Percentiles rank a stretch among this genome's conserved stretches.
These are phyloP conservation scores for Lepidurus packardi DNA, from an alignment of 1,140 invertebrate genomes.

Conservation along the genomic window DNA sequence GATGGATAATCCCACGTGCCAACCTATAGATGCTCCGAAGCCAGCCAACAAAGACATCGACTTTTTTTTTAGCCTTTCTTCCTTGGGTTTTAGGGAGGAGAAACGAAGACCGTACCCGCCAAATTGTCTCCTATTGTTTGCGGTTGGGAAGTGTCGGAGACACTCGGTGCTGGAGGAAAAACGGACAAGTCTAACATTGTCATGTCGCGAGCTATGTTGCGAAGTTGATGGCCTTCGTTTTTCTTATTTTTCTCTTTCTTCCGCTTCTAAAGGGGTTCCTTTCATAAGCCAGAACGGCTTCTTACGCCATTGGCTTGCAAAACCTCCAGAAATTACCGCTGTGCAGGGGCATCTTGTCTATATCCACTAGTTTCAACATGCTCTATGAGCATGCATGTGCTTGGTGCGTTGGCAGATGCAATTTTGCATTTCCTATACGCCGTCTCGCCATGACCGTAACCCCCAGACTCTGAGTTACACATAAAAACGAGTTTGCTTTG, in stretches of 20 bases:
- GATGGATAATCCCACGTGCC: too few relatives aligned
- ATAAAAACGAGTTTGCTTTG: not conserved
- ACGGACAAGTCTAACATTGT: constrained; percentile 1
- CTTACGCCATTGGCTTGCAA: too few relatives aligned
- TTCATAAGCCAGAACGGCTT: too few relatives aligned
- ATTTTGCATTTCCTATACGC: too few relatives aligned
- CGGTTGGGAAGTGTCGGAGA: constrained; percentile 17
- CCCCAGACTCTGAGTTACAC: not conserved
- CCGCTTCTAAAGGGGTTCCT: too few relatives aligned
- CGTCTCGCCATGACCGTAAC: too few relatives aligned
- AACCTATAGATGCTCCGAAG: too few relatives aligned
- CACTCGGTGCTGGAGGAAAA: constrained; percentile 12
- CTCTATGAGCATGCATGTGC: too few relatives aligned
- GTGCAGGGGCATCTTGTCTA: too few relatives aligned
- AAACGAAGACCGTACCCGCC: not conserved
- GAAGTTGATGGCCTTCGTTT: not conserved
- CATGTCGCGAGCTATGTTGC: not conserved
- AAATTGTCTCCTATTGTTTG: not conserved
- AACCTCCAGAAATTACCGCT: too few relatives aligned
- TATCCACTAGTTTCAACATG: too few relatives aligned
- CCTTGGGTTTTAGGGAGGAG: not conserved
- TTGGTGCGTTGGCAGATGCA: too few relatives aligned
- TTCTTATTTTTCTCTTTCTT: not conserved
- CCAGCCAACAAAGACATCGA: not conserved
- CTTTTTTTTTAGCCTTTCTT: not conserved